Percentiles rank a stretch among this genome's conserved stretches.
phyloP scores from a whole-genome alignment of 2,888 invertebrate species.

The Lordiphosa fenestrarum region DNA sequence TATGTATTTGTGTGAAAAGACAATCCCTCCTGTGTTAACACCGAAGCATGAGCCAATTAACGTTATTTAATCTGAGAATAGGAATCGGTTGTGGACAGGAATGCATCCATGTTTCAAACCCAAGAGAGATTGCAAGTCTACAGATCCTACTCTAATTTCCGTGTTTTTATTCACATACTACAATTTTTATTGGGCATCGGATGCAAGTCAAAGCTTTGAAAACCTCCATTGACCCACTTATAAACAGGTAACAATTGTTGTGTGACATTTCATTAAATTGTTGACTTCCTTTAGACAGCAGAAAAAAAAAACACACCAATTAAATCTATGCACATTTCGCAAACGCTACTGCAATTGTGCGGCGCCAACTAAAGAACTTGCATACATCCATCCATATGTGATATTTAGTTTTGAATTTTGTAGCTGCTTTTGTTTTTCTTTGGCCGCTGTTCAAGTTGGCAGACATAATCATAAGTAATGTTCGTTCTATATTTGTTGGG shows the following conservation, averaged over 20 bases:
- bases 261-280: conserved; percentile 32
- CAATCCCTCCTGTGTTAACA: no score
- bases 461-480: conserved; percentile 47
- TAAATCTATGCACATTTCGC: conserved; percentile 14
- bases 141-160: no score
- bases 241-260: conserved; percentile 24
- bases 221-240: conserved; percentile 1
- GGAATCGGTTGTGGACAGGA: no score
- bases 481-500: conserved; percentile 28
- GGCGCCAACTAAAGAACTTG: conserved; percentile 30
- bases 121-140: no score
- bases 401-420: neutral
- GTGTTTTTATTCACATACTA: no score
- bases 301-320: conserved; percentile 1
- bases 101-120: no score
- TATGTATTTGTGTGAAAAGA: no score
- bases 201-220: neutral
- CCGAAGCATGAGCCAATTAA: no score
- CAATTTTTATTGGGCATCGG: no score
- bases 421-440: conserved; percentile 22
- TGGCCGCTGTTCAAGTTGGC: conserved; percentile 53
- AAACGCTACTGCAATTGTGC: no score
- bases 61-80: no score
- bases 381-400: conserved; percentile 16
- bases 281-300: conserved; percentile 26